A percentile compares a stretch with the other conserved stretches of the same genome.
Evolutionary conservation across 2,113 vertebrate genomes (phyloP).

Genomic region (Hippocampus comes): DNA sequence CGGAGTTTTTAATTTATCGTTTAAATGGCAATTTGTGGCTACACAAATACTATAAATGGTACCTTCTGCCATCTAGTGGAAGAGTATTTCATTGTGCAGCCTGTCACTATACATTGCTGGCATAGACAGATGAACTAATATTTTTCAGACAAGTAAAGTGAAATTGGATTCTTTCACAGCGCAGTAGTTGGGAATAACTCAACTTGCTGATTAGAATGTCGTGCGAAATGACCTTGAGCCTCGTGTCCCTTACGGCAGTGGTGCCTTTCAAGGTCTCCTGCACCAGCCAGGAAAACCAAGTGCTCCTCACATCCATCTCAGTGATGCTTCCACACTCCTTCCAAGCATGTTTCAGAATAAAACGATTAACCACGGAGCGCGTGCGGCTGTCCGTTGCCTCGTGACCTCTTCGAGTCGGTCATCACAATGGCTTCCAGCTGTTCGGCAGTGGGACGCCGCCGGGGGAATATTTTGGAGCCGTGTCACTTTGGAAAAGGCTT

Average conservation of each 20-base stretch:
- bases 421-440: constrained; percentile 1
- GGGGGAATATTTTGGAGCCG: neutral
- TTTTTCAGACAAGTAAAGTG: neutral
- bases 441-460: neutral
- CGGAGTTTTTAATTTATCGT: neutral
- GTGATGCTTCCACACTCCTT: neutral
- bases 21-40: neutral
- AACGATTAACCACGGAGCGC: neutral
- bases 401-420: neutral
- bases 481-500: constrained; percentile 2
- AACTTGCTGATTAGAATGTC: neutral
- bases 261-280: neutral
- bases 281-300: neutral
- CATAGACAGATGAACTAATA: neutral
- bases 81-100: neutral
- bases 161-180: neutral
- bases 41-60: neutral
- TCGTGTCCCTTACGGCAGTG: neutral
- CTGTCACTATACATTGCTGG: neutral
- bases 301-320: constrained; percentile 1
- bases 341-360: neutral
- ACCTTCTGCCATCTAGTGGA: neutral
- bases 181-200: neutral
- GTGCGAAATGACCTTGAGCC: neutral
- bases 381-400: neutral